Conservation (phyloP, 2,888 invertebrate genomes). For the Charanyca ferruginea region DNA sequence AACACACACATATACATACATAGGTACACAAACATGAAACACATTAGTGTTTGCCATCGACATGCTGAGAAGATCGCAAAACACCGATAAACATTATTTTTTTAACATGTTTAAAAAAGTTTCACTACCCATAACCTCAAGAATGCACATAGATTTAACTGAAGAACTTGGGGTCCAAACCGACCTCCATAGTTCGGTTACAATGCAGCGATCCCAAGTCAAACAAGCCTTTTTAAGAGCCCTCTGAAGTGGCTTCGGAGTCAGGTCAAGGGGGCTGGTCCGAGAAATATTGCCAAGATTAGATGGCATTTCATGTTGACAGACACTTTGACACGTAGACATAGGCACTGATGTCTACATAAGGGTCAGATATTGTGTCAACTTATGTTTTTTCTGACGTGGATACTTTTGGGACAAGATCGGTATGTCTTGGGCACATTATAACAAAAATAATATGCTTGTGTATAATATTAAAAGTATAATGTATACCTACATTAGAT, state of each 20-base stretch:
- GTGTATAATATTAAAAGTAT: too few species aligned
- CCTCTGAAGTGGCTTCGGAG: constrained; percentile 63
- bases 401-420: constrained; percentile 23
- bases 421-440: neutral
- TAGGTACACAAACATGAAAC: too few species aligned
- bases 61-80: too few species aligned
- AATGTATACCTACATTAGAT: too few species aligned
- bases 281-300: constrained; percentile 64
- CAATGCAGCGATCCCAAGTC: constrained; percentile 72
- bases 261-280: constrained; percentile 68
- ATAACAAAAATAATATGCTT: constrained; percentile 8
- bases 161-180: constrained; percentile 28
- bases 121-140: neutral
- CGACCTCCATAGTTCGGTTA: constrained; percentile 54
- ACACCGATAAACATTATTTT: too few species aligned
- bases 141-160: constrained; percentile 57
- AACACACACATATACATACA: too few species aligned
- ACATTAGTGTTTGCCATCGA: too few species aligned
- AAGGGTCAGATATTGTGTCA: constrained; percentile 38
- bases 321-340: constrained; percentile 61
- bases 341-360: constrained; percentile 7
- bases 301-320: constrained; percentile 64
- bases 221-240: constrained; percentile 70
- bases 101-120: neutral
- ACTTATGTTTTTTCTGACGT: constrained; percentile 33